Evolutionary conservation across 2,113 vertebrate genomes (phyloP), one percentile per base, ranked within the genome.

Genomic region (Equus przewalskii): DNA sequence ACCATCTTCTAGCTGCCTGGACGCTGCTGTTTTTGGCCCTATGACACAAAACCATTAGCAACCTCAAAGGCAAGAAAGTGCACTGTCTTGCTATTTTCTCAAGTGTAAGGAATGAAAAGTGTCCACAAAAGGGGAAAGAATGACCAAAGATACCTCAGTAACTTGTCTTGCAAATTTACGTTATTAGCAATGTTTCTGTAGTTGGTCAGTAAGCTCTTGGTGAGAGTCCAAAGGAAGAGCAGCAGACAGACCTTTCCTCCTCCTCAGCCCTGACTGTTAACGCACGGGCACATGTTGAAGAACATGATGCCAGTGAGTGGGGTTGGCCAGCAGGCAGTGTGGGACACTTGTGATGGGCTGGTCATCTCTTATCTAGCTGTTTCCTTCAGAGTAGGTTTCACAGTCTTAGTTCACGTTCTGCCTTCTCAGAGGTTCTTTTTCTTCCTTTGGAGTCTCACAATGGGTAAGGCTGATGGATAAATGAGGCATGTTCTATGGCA

Each of bases 271-370:
- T 36, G 65, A 28, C 7, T 8, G 24, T n/a, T 18, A n/a, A 36
- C 0, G 3, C 3, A 16, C 44, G 12, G 18, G 6, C 9, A 15
- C 10, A 30, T 0, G 6, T 19, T 28, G 9, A 49, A 2, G 0
- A 33, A 15, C 0, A 2, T 6, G 30, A 7, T 3, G 24, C n/a
- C 30, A 1, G 3, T 0, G 4, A 8, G 49, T 1, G 9, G 13
- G 1, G 4, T 0, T 0, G 2, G 33, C n/a, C 24, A 0, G 60
- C n/a, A 10, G 36, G 6, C 7, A 8, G 2, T 5, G 7, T 1
- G 49, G 24, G n/a, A 3, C n/a, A 0, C 5, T 75, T 22, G 60
- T 28, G 54, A 21, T 0, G 0, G 21, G 7, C 0, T 30, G 41
- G 28, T n/a, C 10, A 14, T 5, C 26, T 62, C 67, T 46, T 7